phyloP scores from a whole-genome alignment of 1,140 invertebrate genomes.

The Littorina saxatilis region DNA sequence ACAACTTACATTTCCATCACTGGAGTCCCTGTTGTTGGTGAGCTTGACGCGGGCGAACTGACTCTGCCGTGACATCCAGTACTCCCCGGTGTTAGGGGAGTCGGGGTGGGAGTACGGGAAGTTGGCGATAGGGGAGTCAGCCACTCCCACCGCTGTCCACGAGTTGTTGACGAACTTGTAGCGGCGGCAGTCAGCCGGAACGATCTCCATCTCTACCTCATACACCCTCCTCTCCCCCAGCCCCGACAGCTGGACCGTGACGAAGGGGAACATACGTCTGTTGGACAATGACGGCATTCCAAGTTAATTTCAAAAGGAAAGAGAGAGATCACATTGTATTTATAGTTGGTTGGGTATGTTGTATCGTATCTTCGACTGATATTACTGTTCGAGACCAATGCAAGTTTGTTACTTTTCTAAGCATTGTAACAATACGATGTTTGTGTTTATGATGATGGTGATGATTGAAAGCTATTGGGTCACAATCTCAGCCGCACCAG shows the following conservation, averaged over 20 bases:
- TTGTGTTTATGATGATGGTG: no score
- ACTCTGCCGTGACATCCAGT: constrained; percentile 96
- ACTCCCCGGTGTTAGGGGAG: constrained; percentile 94
- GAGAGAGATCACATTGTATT: background rate
- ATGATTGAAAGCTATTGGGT: no score
- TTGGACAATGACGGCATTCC: background rate
- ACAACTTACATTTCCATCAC: constrained; percentile 49
- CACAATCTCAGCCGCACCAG: no score
- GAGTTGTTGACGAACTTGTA: constrained; percentile 53
- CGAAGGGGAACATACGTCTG: constrained; percentile 61
- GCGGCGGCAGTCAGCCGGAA: constrained; percentile 46
- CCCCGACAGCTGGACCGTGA: constrained; percentile 43
- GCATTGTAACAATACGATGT: no score
- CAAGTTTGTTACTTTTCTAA: background rate
- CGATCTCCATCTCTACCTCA: constrained; percentile 44
- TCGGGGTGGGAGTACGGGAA: constrained; percentile 94
- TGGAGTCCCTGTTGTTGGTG: constrained; percentile 86
- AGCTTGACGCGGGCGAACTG: constrained; percentile 96
- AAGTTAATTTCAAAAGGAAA: background rate
- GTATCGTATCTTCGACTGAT: background rate
- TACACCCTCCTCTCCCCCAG: constrained; percentile 40
- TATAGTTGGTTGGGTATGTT: background rate
- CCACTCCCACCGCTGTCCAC: constrained; percentile 52
- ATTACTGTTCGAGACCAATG: background rate
- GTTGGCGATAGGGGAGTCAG: constrained; percentile 79